Evolutionary conservation across 2,888 invertebrate species (phyloP), one percentile per base, ranked within the genome.

Genomic region (Brachynemurus nebulosus): DNA sequence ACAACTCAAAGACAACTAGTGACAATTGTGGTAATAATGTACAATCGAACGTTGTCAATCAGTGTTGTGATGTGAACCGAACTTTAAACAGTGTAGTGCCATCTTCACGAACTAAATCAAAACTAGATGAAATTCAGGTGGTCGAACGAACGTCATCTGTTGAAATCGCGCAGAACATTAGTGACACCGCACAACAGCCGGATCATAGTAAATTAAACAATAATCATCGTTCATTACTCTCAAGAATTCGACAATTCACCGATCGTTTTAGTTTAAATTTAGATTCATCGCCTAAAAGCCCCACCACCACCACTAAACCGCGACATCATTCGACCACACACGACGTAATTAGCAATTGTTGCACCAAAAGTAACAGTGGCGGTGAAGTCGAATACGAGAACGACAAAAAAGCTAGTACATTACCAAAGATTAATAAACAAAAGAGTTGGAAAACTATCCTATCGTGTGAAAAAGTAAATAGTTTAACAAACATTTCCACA

Each of bases 231-330:
- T 69, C 71, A 1, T 55, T 74, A 45, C 58, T 73, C 27, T 63
- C 70, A 11, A 63, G 72, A 16, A 59, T 73, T 45, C 63, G 69
- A 25, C 69, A 71, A 42, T 65, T 73, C 47, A 72, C 73, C 3
- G 72, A 73, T 53, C 62, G 70, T 16, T 57, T 72, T 48, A 65
- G 67, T 46, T 61, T 69, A 45, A 69, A 69, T 34, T 61, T 68
- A 48, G 69, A 68, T 42, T 58, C 60, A 51, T 44, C 30, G 41
- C 53, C 9, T 47, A 47, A 21, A 56, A 57, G 48, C 53, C 52
- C 45, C 55, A 56, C 47, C 54, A 55, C 46, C 47, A 44, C 47
- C 44, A 44, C 37, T 45, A 46, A 6, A 52, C 49, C 18, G 45
- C 52, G 11, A 45, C 51, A 40, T 50, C 51, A n/a, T 45, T n/a